A percentile compares a stretch with the other conserved stretches of the same genome.
These are phyloP conservation scores for Hirtodrosophila alboralis DNA, from an alignment of 2,888 invertebrate genomes.

Conservation along the genomic window DNA sequence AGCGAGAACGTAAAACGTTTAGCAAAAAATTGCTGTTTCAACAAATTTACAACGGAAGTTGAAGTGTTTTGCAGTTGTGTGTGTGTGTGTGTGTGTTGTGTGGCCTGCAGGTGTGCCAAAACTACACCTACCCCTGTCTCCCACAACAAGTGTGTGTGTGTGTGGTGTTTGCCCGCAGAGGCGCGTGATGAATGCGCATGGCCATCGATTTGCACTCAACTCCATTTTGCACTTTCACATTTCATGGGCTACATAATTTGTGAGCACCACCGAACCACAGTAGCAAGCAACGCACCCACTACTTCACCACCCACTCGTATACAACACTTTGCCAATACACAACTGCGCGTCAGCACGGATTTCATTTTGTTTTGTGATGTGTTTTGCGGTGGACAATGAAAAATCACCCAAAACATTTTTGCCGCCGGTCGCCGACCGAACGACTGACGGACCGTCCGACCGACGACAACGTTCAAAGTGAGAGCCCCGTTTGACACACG, in stretches of 20 bases:
- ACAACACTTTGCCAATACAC: constrained; percentile 4
- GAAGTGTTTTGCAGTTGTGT: constrained; percentile 54
- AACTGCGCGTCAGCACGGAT: constrained; percentile 58
- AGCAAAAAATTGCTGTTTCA: constrained; percentile 73
- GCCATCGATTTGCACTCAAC: constrained; percentile 78
- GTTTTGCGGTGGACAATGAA: constrained; percentile 75
- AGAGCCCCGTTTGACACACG: constrained; percentile 27
- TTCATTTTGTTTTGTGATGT: constrained; percentile 73
- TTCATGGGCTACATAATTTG: constrained; percentile 71
- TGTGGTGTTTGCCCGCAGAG: constrained; percentile 38
- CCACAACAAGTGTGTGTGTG: constrained; percentile 1
- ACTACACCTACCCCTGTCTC: constrained; percentile 2
- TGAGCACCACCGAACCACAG: constrained; percentile 23
- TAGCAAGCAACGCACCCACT: background rate
- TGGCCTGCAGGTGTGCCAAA: constrained; percentile 38
- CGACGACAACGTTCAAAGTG: constrained; percentile 29
- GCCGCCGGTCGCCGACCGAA: constrained; percentile 7
- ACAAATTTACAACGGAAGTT: constrained; percentile 79
- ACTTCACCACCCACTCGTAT: constrained; percentile 15
- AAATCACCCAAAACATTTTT: constrained; percentile 71
- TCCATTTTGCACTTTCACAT: constrained; percentile 75
- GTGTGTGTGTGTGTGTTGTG: constrained; percentile 17
- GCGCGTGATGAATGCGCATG: constrained; percentile 72
- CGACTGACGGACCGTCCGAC: too few species aligned
- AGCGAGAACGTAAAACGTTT: constrained; percentile 57